These are phyloP conservation scores for Antechinus flavipes DNA, from an alignment of 2,113 vertebrate species.

Conservation along the genomic window DNA sequence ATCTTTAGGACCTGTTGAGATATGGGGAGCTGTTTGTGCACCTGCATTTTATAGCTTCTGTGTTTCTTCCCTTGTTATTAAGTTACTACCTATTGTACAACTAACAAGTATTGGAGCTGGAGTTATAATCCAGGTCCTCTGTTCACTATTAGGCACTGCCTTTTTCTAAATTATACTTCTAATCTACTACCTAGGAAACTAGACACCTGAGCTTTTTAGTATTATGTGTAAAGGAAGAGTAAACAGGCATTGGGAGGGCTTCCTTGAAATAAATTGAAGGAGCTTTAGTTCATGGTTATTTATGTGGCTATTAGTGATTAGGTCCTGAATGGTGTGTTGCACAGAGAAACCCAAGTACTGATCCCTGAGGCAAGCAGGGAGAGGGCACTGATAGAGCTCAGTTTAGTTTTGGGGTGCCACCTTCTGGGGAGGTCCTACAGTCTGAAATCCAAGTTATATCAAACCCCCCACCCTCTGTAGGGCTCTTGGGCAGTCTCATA, in stretches of 20 bases:
- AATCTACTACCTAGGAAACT: conserved; percentile 16
- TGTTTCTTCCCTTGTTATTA: conserved; percentile 45
- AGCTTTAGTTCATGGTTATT: not conserved
- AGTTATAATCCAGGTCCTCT: not conserved
- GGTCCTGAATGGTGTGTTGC: too few relatives aligned
- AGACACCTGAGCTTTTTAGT: not conserved
- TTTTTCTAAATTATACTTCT: conserved; percentile 11
- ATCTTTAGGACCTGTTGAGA: conserved; percentile 1
- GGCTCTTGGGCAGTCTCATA: too few relatives aligned
- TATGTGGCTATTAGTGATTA: not conserved
- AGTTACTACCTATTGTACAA: conserved; percentile 1
- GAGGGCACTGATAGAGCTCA: too few relatives aligned
- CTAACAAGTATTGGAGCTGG: not conserved
- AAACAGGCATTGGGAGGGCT: not conserved
- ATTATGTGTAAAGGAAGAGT: not conserved
- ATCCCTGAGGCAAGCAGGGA: too few relatives aligned
- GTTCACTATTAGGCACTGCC: not conserved
- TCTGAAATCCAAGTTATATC: too few relatives aligned
- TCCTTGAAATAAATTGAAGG: not conserved
- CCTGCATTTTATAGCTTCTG: conserved; percentile 25
- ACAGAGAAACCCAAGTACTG: too few relatives aligned
- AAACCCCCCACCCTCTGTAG: too few relatives aligned
- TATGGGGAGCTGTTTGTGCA: not conserved
- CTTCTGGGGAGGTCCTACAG: too few relatives aligned
- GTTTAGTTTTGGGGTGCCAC: too few relatives aligned